Conservation (phyloP, 2,888 invertebrate species). For the Amiota minor region DNA sequence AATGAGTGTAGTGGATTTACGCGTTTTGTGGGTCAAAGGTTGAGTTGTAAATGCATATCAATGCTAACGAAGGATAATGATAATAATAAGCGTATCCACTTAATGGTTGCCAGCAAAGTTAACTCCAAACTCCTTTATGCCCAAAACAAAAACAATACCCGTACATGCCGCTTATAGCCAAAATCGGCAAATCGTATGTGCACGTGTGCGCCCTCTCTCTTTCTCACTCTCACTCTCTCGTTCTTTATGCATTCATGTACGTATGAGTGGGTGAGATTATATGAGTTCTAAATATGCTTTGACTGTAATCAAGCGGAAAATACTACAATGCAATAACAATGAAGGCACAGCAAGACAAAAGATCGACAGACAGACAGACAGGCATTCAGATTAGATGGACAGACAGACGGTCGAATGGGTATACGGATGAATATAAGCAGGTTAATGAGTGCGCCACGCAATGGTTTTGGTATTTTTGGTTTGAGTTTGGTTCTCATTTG, state of each 20-base stretch:
- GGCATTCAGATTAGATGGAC: too few relatives aligned
- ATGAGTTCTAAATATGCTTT: slow-evolving; percentile 52
- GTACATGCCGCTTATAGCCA: neutral
- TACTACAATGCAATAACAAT: slow-evolving; percentile 69
- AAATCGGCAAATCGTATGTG: neutral
- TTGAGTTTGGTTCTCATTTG: slow-evolving; percentile 3
- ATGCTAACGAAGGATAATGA: slow-evolving; percentile 63
- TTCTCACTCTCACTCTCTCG: neutral
- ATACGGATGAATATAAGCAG: slow-evolving; percentile 54
- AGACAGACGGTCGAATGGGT: slow-evolving; percentile 36
- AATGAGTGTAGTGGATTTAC: neutral
- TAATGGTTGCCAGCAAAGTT: slow-evolving; percentile 59
- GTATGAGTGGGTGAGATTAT: slow-evolving; percentile 28
- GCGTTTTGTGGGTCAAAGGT: slow-evolving; percentile 8
- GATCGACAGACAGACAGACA: slow-evolving; percentile 25
- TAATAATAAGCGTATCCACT: slow-evolving; percentile 67
- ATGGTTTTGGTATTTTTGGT: slow-evolving; percentile 30
- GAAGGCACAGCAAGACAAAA: slow-evolving; percentile 33
- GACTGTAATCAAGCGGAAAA: slow-evolving; percentile 68
- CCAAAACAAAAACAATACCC: slow-evolving; percentile 3
- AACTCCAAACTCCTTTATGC: neutral
- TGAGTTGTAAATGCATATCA: slow-evolving; percentile 43
- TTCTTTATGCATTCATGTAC: neutral
- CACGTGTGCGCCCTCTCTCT: neutral
- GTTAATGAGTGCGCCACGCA: slow-evolving; percentile 54